These are phyloP conservation scores for Falco rusticolus DNA, from an alignment of 2,797 vertebrate species.

Conservation along the genomic window DNA sequence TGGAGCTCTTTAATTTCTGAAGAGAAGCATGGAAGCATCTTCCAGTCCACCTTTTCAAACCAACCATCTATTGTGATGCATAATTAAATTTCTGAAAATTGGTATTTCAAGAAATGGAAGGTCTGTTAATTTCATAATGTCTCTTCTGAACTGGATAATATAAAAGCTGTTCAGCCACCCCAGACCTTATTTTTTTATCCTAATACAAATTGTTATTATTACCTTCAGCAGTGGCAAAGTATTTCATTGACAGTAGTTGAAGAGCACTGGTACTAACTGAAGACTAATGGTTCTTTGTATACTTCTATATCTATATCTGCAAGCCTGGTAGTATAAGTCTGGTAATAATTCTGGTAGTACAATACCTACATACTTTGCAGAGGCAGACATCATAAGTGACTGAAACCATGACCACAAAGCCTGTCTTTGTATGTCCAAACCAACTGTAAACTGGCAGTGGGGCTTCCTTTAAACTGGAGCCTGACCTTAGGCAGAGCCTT, in stretches of 20 bases:
- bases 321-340: not conserved
- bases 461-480: not conserved
- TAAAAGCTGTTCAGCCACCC: not conserved
- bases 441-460: not conserved
- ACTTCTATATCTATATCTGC: not conserved
- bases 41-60: not conserved
- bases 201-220: not conserved
- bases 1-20: not conserved
- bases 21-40: accelerated
- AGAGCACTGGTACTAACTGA: not conserved
- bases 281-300: not conserved
- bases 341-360: not conserved
- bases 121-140: not conserved
- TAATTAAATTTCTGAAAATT: not conserved
- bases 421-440: not conserved
- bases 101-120: not conserved
- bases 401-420: not conserved
- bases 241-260: not conserved
- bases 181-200: not conserved
- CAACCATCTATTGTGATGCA: not conserved
- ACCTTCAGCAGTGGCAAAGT: not conserved
- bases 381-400: not conserved
- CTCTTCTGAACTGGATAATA: not conserved
- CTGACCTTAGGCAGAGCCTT: not conserved
- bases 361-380: not conserved